Evolutionary conservation across 1,140 invertebrate species (phyloP).

Genomic region (Apis florea): DNA sequence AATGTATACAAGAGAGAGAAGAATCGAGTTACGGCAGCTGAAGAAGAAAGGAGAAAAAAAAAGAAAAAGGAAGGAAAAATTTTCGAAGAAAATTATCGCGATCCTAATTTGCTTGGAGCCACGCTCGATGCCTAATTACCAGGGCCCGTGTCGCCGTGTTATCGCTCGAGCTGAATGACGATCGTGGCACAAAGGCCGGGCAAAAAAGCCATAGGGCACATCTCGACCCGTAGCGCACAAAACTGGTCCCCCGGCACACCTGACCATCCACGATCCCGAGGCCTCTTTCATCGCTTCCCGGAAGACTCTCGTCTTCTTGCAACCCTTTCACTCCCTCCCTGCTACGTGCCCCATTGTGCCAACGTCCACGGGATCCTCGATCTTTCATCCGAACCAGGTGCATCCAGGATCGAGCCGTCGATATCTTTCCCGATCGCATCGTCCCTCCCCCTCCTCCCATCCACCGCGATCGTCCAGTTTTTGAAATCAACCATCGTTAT

Average conservation of each 20-base stretch:
- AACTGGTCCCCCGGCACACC: constrained; percentile 62
- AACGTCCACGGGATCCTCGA: constrained; percentile 40
- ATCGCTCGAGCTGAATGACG: constrained; percentile 22
- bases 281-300: constrained; percentile 70
- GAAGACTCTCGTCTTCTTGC: constrained; percentile 70
- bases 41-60: neutral
- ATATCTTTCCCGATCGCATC: constrained; percentile 44
- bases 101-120: neutral
- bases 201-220: constrained; percentile 48
- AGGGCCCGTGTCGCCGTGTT: neutral
- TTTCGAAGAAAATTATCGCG: neutral
- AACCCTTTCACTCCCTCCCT: constrained; percentile 60
- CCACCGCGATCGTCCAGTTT: neutral
- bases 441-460: constrained; percentile 42
- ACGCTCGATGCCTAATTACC: neutral
- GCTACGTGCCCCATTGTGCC: constrained; percentile 66
- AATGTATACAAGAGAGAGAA: too few species aligned
- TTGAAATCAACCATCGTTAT: neutral
- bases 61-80: too few species aligned
- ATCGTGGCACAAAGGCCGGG: constrained; percentile 35
- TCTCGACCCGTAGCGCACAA: constrained; percentile 47
- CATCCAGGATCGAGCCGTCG: constrained; percentile 10
- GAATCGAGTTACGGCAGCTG: neutral
- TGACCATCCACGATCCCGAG: constrained; percentile 57
- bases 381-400: constrained; percentile 58